phyloP scores from a whole-genome alignment of 2,113 vertebrate genomes.

The Cochlearius cochlearius region DNA sequence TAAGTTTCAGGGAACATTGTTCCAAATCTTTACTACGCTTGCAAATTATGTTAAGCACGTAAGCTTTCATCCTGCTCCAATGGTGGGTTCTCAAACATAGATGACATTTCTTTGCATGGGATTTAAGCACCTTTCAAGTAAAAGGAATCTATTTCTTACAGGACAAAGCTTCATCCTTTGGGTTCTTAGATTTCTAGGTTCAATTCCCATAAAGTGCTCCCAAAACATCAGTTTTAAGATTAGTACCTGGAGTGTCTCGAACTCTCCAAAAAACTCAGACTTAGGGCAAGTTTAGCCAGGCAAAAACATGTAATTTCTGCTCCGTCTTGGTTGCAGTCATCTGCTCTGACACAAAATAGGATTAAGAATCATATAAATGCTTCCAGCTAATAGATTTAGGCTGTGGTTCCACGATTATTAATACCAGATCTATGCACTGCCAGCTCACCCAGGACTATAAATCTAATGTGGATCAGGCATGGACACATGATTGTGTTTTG shows the following conservation, averaged over 20 bases:
- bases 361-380: slow-evolving; percentile 58
- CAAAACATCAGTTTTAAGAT: neutral
- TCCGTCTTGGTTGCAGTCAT: slow-evolving; percentile 32
- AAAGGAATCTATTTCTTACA: neutral
- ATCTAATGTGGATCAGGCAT: slow-evolving; percentile 59
- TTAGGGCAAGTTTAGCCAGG: neutral
- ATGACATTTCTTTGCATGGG: neutral
- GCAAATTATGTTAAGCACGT: neutral
- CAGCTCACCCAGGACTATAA: slow-evolving; percentile 56
- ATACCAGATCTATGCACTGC: slow-evolving; percentile 58
- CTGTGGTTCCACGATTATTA: slow-evolving; percentile 60
- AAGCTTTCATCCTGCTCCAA: neutral
- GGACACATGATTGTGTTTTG: slow-evolving; percentile 69
- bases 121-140: neutral
- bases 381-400: slow-evolving; percentile 63
- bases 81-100: neutral
- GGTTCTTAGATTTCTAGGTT: neutral
- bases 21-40: neutral
- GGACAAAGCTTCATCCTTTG: neutral
- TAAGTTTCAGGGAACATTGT: neutral
- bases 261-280: neutral
- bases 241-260: neutral
- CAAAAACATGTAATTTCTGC: neutral
- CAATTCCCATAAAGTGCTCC: neutral
- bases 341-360: slow-evolving; percentile 57